phyloP scores from a whole-genome alignment of 1,140 invertebrate genomes.

The Calliphora vicina region DNA sequence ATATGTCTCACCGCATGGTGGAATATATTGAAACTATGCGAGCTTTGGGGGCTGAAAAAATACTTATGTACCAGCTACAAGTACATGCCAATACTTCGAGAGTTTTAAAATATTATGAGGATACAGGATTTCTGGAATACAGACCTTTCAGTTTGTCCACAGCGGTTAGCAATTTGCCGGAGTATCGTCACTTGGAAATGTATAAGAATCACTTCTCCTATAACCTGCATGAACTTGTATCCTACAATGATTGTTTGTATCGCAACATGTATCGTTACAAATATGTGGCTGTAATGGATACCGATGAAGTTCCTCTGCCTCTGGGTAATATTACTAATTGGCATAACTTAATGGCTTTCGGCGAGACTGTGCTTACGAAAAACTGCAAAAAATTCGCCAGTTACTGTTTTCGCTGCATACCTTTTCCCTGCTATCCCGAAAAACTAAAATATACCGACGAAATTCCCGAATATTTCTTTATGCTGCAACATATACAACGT shows the following conservation, averaged over 20 bases:
- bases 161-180: constrained; percentile 83
- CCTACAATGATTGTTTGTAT: constrained; percentile 95
- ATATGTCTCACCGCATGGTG: constrained; percentile 83
- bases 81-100: constrained; percentile 88
- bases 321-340: constrained; percentile 63
- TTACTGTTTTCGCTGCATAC: constrained; percentile 90
- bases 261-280: constrained; percentile 88
- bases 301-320: constrained; percentile 92
- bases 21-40: constrained; percentile 92
- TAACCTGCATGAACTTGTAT: constrained; percentile 88
- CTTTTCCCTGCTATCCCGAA: constrained; percentile 88
- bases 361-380: background rate
- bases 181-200: constrained; percentile 83
- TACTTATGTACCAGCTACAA: constrained; percentile 84
- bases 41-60: constrained; percentile 85
- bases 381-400: constrained; percentile 70
- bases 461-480: constrained; percentile 85
- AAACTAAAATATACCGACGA: constrained; percentile 77
- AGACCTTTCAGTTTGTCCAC: constrained; percentile 84
- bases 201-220: constrained; percentile 84
- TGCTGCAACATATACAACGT: constrained; percentile 89
- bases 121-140: constrained; percentile 74
- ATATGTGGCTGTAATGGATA: constrained; percentile 87
- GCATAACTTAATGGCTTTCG: constrained; percentile 72
- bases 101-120: constrained; percentile 80